Evolutionary conservation across 2,888 invertebrate genomes (phyloP).

Genomic region (Aplocera efformata): DNA sequence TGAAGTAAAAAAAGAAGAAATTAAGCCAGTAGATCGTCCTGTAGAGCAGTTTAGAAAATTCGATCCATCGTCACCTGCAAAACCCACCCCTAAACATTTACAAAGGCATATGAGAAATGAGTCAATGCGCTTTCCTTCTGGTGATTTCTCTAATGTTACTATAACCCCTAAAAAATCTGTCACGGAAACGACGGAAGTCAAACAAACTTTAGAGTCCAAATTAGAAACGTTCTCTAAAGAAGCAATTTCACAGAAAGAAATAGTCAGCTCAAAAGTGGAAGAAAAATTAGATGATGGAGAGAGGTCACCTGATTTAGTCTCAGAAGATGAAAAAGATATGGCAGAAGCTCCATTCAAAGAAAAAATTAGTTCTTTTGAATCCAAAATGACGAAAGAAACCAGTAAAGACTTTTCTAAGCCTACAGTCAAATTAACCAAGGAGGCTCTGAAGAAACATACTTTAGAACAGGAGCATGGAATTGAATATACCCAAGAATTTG

Average conservation of each 20-base stretch:
- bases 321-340: conserved; percentile 66
- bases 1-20: conserved; percentile 54
- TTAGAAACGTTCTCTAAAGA: conserved; percentile 55
- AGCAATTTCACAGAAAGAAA: conserved; percentile 70
- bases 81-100: conserved; percentile 76
- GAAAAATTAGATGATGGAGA: conserved; percentile 75
- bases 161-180: conserved; percentile 69
- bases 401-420: conserved; percentile 63
- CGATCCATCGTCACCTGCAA: conserved; percentile 70
- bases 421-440: conserved; percentile 71
- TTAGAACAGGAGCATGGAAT: conserved; percentile 70
- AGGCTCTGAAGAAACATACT: conserved; percentile 74
- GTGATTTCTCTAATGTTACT: conserved; percentile 75
- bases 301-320: conserved; percentile 64
- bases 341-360: conserved; percentile 72
- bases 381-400: conserved; percentile 66
- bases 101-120: conserved; percentile 78
- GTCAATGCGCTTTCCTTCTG: conserved; percentile 77
- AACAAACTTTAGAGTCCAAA: conserved; percentile 49
- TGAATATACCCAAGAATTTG: conserved; percentile 76
- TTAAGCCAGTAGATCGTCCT: conserved; percentile 53
- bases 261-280: conserved; percentile 75
- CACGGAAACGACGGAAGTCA: conserved; percentile 69
- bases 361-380: conserved; percentile 74
- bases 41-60: conserved; percentile 69